phyloP scores from a whole-genome alignment of 2,888 invertebrate species.

The Heteromyza rotundicornis region DNA sequence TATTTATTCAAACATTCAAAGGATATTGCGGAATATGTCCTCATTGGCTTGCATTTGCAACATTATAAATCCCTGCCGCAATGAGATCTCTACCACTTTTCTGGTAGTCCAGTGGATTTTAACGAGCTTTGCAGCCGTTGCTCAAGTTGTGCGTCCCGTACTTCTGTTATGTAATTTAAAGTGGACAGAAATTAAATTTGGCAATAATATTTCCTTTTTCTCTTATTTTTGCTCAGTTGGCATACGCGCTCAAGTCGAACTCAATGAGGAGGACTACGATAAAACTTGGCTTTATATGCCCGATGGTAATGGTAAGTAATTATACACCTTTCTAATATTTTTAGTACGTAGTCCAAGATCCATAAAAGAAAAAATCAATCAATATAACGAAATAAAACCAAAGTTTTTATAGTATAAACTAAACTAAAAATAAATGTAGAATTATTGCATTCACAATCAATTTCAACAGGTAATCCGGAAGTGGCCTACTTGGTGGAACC shows the following conservation, averaged over 20 bases:
- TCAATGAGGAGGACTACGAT: conserved; percentile 59
- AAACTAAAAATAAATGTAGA: too few species aligned
- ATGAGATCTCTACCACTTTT: conserved; percentile 51
- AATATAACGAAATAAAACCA: too few species aligned
- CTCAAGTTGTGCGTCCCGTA: conserved; percentile 50
- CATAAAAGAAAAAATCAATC: too few species aligned
- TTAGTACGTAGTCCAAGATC: too few species aligned
- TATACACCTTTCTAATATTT: too few species aligned
- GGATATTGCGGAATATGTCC: conserved; percentile 33
- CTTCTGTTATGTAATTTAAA: conserved; percentile 43
- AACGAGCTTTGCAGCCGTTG: conserved; percentile 48
- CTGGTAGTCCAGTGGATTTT: conserved; percentile 52
- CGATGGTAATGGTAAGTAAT: conserved; percentile 60
- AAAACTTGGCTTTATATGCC: conserved; percentile 63
- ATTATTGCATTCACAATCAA: too few species aligned
- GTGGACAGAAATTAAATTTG: background rate
- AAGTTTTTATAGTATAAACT: too few species aligned
- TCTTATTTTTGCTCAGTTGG: conserved; percentile 42
- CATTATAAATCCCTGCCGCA: conserved; percentile 56
- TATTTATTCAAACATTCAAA: too few species aligned
- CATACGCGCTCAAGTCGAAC: conserved; percentile 50
- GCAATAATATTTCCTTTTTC: background rate
- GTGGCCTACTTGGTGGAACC: conserved; percentile 58
- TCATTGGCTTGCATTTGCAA: conserved; percentile 53
- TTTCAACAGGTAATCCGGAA: too few species aligned